A percentile compares a stretch with the other conserved stretches of the same genome.
Evolutionary conservation across 2,888 invertebrate species (phyloP).

Genomic region (Malthinus seriepunctatus): DNA sequence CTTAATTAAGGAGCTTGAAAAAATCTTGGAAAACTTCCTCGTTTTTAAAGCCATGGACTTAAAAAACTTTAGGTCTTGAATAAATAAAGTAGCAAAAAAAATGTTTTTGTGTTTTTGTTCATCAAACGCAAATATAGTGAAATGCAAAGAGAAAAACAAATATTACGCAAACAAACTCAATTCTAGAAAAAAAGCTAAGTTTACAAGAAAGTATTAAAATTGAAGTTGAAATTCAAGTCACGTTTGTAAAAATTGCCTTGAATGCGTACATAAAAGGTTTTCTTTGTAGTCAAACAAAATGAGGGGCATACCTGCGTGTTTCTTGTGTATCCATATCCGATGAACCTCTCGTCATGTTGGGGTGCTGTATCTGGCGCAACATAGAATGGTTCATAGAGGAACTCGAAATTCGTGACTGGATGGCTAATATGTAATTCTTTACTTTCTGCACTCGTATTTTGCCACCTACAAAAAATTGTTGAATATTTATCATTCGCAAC

Average conservation of each 20-base stretch:
- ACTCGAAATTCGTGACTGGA: conserved; percentile 80
- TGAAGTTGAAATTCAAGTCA: conserved; percentile 11
- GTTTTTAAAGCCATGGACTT: too few relatives aligned
- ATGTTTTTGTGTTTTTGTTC: too few relatives aligned
- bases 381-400: conserved; percentile 92
- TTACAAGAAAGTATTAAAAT: not conserved
- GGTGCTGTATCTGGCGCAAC: conserved; percentile 82
- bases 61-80: too few relatives aligned
- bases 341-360: conserved; percentile 84
- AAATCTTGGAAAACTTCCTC: too few relatives aligned
- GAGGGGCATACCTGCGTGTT: conserved; percentile 76
- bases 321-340: conserved; percentile 90
- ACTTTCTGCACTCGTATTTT: conserved; percentile 63
- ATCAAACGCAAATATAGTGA: too few relatives aligned
- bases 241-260: conserved; percentile 13
- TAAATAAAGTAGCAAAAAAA: too few relatives aligned
- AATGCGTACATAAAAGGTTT: conserved; percentile 23
- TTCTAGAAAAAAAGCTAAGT: too few relatives aligned
- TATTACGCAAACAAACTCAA: too few relatives aligned
- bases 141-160: too few relatives aligned
- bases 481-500: not conserved
- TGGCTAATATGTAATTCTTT: conserved; percentile 76
- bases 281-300: conserved; percentile 29
- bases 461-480: conserved; percentile 57
- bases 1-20: too few relatives aligned